Conservation (phyloP, 2,797 vertebrate genomes). For the Ispidina lecontei region DNA sequence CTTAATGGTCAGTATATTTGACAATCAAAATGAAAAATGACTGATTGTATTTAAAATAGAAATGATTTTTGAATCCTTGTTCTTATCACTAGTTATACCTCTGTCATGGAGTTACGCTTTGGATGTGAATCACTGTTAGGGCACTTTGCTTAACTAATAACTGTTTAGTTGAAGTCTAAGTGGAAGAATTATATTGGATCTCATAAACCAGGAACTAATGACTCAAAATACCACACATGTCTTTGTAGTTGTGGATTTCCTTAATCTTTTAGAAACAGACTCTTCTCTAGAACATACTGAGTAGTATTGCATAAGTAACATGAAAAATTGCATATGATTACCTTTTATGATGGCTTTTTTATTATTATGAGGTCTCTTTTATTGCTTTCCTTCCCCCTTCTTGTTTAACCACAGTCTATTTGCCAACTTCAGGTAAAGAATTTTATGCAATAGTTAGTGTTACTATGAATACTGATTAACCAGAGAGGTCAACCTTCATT, state of each 20-base stretch:
- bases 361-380: neutral
- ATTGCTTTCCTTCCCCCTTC: neutral
- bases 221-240: neutral
- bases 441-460: conserved; percentile 41
- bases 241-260: neutral
- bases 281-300: neutral
- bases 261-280: neutral
- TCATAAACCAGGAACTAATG: conserved; percentile 3
- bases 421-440: conserved; percentile 3
- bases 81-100: neutral
- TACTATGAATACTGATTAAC: conserved; percentile 60
- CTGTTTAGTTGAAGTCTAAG: neutral
- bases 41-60: neutral
- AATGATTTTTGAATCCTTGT: neutral
- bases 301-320: neutral
- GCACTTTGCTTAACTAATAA: conserved; percentile 9
- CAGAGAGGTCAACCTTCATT: conserved; percentile 50
- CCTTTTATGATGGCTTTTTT: conserved; percentile 38
- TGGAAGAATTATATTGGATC: neutral
- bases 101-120: neutral
- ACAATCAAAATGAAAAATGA: neutral
- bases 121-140: neutral
- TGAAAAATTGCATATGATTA: conserved; percentile 7
- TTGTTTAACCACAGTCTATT: neutral
- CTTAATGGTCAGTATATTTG: neutral